Evolutionary conservation across 2,888 invertebrate species (phyloP).

Genomic region (Arrhopalites spinosus): DNA sequence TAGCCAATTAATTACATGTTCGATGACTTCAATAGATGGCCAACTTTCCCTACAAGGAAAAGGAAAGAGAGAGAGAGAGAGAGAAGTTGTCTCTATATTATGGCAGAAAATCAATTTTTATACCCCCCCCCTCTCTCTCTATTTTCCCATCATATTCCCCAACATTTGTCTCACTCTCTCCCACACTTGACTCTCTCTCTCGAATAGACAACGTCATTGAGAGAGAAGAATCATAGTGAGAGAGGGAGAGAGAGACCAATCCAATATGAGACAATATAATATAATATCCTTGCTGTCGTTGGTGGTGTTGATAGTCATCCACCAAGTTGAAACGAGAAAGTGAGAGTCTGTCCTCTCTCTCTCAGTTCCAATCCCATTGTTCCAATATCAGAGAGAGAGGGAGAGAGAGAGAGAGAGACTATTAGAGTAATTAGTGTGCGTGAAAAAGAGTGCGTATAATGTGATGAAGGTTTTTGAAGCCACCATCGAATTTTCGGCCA

Average conservation of each 20-base stretch:
- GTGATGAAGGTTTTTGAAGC: not conserved
- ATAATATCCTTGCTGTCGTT: too few species aligned
- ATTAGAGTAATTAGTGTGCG: slow-evolving; percentile 4
- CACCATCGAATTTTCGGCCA: not conserved
- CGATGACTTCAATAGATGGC: slow-evolving; percentile 18
- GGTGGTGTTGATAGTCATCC: too few species aligned
- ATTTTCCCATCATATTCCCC: not conserved
- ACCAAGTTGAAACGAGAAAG: too few species aligned
- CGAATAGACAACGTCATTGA: too few species aligned
- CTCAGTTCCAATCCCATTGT: too few species aligned
- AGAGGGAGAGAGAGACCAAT: too few species aligned
- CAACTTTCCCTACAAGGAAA: not conserved
- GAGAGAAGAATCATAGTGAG: too few species aligned
- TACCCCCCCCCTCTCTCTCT: too few species aligned
- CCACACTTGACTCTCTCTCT: not conserved
- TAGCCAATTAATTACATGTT: slow-evolving; percentile 12
- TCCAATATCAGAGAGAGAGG: too few species aligned
- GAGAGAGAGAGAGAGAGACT: too few species aligned
- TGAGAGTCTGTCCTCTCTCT: too few species aligned
- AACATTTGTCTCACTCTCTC: not conserved
- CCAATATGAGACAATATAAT: too few species aligned
- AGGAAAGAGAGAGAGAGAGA: not conserved
- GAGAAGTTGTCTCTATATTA: not conserved
- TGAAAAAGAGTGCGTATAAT: not conserved
- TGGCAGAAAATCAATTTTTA: not conserved